Evolutionary conservation across 2,888 invertebrate species (phyloP), one percentile per base, ranked within the genome.

Genomic region (Heliconius cydno): DNA sequence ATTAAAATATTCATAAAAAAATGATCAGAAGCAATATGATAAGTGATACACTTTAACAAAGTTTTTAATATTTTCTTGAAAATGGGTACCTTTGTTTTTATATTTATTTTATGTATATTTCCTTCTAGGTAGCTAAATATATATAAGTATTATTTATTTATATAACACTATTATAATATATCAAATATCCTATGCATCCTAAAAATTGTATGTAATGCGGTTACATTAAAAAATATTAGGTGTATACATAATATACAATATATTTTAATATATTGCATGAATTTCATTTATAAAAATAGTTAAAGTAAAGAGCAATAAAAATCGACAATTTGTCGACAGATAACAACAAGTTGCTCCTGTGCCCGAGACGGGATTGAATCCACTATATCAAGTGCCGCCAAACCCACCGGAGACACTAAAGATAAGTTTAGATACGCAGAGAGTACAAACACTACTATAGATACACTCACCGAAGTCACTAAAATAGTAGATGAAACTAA

Each of bases 311-410:
- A 73, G 73, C 73, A 34, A 60, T 73, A 85, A 87, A 86, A 88
- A 86, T 85, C 87, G 89, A 87, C 83, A 76, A 86, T 92, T 94
- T 90, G 88, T 91, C 91, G 88, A 88, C 94, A 94, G 94, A 94
- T 91, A 85, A 90, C 89, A 84, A 89, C 77, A 77, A 81, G 89
- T 74, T 92, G 92, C 86, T 88, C 90, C 87, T 90, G 93, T 85
- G 81, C 86, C 82, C 84, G 88, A 57, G 57, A 73, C 82, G 92
- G 93, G 91, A 88, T 88, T 78, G 84, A 77, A 83, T 78, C 93
- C 76, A 92, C 93, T 0, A 89, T 93, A 0, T 93, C 94, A 68
- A 94, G 93, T 81, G 94, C 93, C 86, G 88, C 92, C 19, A 86
- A 92, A 60, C 92, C 90, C 83, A 90, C 91, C 30, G 92, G 92